Conservation (phyloP, 2,888 invertebrate species). For the Eudasyphora cyanicolor region DNA sequence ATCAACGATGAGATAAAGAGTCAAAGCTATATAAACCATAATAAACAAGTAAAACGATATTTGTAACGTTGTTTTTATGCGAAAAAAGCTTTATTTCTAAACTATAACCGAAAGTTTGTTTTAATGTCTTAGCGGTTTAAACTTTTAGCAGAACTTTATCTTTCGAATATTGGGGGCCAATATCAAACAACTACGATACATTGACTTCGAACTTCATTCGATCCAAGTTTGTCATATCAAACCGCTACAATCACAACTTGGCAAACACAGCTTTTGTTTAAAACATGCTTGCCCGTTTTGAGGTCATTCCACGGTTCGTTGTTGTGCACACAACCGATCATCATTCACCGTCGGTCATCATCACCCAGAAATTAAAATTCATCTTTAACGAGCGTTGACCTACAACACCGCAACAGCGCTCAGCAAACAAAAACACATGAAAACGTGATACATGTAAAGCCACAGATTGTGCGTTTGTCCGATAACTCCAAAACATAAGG, state of each 20-base stretch:
- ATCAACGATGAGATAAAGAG: too few relatives aligned
- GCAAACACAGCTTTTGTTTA: not conserved
- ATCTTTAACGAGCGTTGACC: constrained; percentile 19
- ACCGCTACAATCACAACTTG: not conserved
- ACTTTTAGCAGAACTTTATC: too few relatives aligned
- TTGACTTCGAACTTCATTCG: not conserved
- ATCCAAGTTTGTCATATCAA: not conserved
- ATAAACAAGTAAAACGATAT: too few relatives aligned
- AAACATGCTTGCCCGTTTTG: not conserved
- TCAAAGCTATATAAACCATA: too few relatives aligned
- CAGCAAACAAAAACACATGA: not conserved
- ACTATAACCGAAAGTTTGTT: too few relatives aligned
- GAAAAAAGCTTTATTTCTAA: too few relatives aligned
- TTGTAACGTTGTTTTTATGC: too few relatives aligned
- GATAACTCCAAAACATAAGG: not conserved
- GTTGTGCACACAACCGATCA: not conserved
- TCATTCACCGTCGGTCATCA: not conserved
- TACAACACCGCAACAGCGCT: not conserved
- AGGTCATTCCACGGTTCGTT: not conserved
- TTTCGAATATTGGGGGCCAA: not conserved
- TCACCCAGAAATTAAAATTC: not conserved
- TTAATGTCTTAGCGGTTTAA: too few relatives aligned
- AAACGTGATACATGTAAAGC: not conserved
- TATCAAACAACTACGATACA: not conserved
- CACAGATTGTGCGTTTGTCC: not conserved